A percentile compares a stretch with the other conserved stretches of the same genome.
These are phyloP conservation scores for Pseudomyrmex sp. DNA, from an alignment of 1,140 invertebrate species.

Conservation along the genomic window DNA sequence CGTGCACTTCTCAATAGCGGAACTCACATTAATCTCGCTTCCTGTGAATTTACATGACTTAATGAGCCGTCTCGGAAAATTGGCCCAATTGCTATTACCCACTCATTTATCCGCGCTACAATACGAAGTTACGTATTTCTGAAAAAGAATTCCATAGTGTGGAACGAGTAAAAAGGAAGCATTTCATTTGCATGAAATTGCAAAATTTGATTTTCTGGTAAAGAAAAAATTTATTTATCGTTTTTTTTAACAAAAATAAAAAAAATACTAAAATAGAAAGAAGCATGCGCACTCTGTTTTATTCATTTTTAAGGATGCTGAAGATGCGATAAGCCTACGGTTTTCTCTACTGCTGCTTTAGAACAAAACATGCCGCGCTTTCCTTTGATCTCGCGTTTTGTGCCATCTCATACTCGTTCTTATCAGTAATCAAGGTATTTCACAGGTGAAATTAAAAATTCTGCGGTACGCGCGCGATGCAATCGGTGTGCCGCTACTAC, in stretches of 20 bases:
- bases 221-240: background rate
- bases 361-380: conserved; percentile 17
- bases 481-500: conserved; percentile 21
- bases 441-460: conserved; percentile 49
- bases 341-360: background rate
- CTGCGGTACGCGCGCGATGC: conserved; percentile 29
- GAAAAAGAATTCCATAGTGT: background rate
- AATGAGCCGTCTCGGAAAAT: no score
- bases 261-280: background rate
- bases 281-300: background rate
- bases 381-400: conserved; percentile 19
- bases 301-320: background rate
- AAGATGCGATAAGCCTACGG: conserved; percentile 1
- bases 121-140: conserved; percentile 13
- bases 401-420: conserved; percentile 26
- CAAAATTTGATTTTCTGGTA: background rate
- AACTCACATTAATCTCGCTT: no score
- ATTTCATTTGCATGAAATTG: background rate
- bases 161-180: background rate
- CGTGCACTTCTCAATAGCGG: no score
- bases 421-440: conserved; percentile 30
- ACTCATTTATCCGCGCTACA: background rate
- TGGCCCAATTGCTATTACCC: no score
- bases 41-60: no score
- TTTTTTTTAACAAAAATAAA: background rate